Evolutionary conservation across 2,113 vertebrate genomes (phyloP), one percentile per base, ranked within the genome.

Genomic region (Ochotona princeps): DNA sequence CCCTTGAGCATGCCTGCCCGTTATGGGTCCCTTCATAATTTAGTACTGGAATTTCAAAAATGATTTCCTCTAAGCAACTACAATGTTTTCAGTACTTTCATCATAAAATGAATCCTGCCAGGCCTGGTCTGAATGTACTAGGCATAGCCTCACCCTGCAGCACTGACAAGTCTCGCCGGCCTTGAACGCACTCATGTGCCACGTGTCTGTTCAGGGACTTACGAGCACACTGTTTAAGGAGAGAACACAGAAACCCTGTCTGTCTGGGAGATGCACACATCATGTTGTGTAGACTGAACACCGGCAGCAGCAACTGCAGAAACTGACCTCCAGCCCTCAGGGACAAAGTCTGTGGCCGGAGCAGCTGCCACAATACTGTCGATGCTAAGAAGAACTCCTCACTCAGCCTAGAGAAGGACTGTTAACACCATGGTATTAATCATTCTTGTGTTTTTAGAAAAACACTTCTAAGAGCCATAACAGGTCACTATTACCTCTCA

Each of bases 401-500:
- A 94, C 91, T 83, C 54, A 72, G 14, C 47, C 54, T 84, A 88
- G 61, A 85, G 78, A 83, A 38, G 63, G 26, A 78, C 61, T 1
- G 28, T 30, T 81, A 87, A 90, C 8, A 73, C 9, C 61, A 75
- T 1, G 54, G 14, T 80, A 66, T 38, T 67, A 80, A 73, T 66
- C 17, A 83, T 65, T 70, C 60, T 65, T 66, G 47, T 73, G 44
- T 17, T 70, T 38, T 80, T 35, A 95, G 72, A 89, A 94, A 94
- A 91, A 83, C 3, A 81, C 0, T 66, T 66, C 70, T 94, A 72
- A 92, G 65, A 86, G 54, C 10, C 38, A 65, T 1, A 89, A 25
- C 11, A 89, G 72, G 25, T 66, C 66, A 80, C 20, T 44, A 44
- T 6, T 51, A 65, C 28, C 49, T 90, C 23, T 86, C 72, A 60